Evolutionary conservation across 2,888 invertebrate species (phyloP).

Genomic region (Drosophila sordidula): DNA sequence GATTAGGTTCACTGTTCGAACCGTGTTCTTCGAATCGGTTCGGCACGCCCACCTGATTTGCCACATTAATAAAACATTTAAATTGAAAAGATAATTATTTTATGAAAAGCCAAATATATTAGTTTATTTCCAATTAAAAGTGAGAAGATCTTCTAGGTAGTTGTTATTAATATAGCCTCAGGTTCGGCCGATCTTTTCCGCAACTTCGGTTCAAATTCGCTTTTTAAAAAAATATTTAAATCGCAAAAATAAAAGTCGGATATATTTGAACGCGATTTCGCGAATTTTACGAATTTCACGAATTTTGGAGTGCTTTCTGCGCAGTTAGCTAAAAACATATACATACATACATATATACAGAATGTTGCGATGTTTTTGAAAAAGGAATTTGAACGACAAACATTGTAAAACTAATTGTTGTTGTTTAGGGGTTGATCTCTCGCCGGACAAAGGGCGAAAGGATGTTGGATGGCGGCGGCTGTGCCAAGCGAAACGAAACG

Average conservation of each 20-base stretch:
- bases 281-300: conserved; percentile 8
- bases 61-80: too few species aligned
- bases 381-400: conserved; percentile 2
- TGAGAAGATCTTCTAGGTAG: too few species aligned
- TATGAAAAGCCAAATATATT: too few species aligned
- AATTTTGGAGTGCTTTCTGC: conserved; percentile 27
- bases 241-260: background rate
- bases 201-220: too few species aligned
- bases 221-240: too few species aligned
- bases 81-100: too few species aligned
- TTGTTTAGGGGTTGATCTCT: conserved; percentile 64
- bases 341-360: background rate
- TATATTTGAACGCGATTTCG: conserved; percentile 8
- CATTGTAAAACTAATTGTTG: conserved; percentile 51
- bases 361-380: conserved; percentile 7
- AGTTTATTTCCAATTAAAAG: too few species aligned
- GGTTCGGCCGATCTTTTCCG: too few species aligned
- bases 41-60: too few species aligned
- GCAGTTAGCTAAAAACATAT: conserved; percentile 24
- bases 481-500: conserved; percentile 57
- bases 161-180: too few species aligned
- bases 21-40: too few species aligned
- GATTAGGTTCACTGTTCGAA: too few species aligned
- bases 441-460: conserved; percentile 38
- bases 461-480: conserved; percentile 57